Conservation (phyloP, 1,140 invertebrate genomes). For the Homarus americanus region DNA sequence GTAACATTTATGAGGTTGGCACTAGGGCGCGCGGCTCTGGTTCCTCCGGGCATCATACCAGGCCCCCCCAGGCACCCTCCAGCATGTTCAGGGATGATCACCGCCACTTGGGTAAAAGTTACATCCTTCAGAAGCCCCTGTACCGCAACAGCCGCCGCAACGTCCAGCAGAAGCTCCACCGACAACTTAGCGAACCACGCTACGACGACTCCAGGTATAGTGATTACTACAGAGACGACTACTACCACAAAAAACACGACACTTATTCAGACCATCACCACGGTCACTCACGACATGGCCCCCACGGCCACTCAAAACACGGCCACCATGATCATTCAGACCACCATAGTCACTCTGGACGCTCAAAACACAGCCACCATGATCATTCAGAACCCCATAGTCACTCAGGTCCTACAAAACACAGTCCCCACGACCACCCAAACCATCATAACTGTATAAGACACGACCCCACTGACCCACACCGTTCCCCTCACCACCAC, state of each 20-base stretch:
- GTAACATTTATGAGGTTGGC: slow-evolving; percentile 20
- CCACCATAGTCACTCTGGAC: neutral
- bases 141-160: slow-evolving; percentile 66
- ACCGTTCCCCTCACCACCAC: slow-evolving; percentile 22
- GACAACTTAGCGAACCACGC: slow-evolving; percentile 50
- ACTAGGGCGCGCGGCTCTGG: neutral
- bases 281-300: neutral
- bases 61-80: slow-evolving; percentile 28
- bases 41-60: neutral
- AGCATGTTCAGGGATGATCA: neutral
- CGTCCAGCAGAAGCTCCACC: slow-evolving; percentile 56
- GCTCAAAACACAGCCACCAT: slow-evolving; percentile 16
- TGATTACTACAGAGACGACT: slow-evolving; percentile 11
- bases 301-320: neutral
- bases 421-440: slow-evolving; percentile 13
- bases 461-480: slow-evolving; percentile 27
- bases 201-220: slow-evolving; percentile 44
- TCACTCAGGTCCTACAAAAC: neutral
- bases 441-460: slow-evolving; percentile 35
- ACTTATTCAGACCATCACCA: neutral
- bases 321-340: neutral
- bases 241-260: slow-evolving; percentile 46
- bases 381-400: slow-evolving; percentile 24
- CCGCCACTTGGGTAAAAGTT: slow-evolving; percentile 2
- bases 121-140: slow-evolving; percentile 45